Evolutionary conservation across 2,113 vertebrate species (phyloP).

Genomic region (Sterrhoptilus dennistouni): DNA sequence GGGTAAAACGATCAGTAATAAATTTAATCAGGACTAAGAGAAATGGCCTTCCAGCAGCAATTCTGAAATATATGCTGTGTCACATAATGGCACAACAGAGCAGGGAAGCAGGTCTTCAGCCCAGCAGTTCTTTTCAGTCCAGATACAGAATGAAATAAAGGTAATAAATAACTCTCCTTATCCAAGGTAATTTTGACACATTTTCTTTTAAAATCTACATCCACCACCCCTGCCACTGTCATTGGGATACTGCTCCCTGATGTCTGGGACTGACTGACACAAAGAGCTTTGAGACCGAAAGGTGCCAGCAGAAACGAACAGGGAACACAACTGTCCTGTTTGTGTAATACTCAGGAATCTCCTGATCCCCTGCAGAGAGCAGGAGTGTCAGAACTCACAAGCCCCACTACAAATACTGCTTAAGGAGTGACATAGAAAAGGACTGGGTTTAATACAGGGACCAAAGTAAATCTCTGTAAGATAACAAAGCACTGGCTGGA

Average conservation of each 20-base stretch:
- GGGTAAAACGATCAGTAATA: background rate
- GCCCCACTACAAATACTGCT: background rate
- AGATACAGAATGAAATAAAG: background rate
- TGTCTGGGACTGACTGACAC: background rate
- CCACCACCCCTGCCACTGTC: background rate
- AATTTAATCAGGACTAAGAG: background rate
- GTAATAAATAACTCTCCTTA: background rate
- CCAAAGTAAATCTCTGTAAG: background rate
- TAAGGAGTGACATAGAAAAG: accelerated
- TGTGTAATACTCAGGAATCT: background rate
- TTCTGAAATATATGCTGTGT: background rate
- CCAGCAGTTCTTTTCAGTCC: background rate
- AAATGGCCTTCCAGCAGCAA: background rate
- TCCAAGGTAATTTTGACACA: background rate
- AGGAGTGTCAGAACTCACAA: background rate
- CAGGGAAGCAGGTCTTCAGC: background rate
- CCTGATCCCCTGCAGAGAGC: accelerated
- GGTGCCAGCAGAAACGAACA: background rate
- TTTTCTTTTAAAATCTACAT: background rate
- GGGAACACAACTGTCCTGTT: background rate
- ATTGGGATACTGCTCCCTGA: background rate
- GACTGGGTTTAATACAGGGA: background rate
- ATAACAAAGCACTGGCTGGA: background rate
- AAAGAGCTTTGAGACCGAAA: background rate
- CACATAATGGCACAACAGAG: background rate